phyloP scores from a whole-genome alignment of 1,140 invertebrate species.

The Oedothorax gibbosus region DNA sequence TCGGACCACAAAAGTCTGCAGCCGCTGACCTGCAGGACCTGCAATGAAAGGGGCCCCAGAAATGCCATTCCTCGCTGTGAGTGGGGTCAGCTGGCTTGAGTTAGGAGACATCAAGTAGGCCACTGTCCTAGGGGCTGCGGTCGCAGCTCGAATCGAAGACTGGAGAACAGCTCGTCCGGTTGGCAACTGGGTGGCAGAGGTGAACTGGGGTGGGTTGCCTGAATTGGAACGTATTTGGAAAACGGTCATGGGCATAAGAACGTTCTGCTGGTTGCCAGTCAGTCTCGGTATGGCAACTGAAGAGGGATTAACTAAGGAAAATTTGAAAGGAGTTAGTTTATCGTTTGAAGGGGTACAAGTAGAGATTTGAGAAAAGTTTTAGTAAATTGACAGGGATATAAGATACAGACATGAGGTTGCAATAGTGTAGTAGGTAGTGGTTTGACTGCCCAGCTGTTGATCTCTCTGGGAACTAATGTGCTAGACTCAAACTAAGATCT shows the following conservation, averaged over 20 bases:
- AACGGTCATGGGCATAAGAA: not conserved
- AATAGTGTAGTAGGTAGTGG: too few species aligned
- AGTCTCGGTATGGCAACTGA: not conserved
- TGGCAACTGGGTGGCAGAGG: not conserved
- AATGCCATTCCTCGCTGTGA: not conserved
- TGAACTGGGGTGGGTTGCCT: not conserved
- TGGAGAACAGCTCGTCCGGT: not conserved
- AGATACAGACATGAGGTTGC: too few species aligned
- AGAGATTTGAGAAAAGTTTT: not conserved
- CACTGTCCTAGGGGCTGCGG: not conserved
- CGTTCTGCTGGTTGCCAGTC: not conserved
- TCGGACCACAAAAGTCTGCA: slow-evolving; percentile 14
- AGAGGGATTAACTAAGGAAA: slow-evolving; percentile 16
- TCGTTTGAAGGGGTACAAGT: not conserved
- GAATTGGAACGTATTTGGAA: not conserved
- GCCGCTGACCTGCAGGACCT: not conserved
- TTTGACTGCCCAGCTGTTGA: too few species aligned
- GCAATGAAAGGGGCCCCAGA: slow-evolving; percentile 4
- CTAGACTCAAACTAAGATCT: too few species aligned
- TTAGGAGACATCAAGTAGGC: not conserved
- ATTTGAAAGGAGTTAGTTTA: not conserved
- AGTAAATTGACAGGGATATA: too few species aligned
- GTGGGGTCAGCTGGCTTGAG: not conserved
- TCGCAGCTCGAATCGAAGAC: too few species aligned
- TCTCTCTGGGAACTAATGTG: too few species aligned